Evolutionary conservation across 2,888 invertebrate genomes (phyloP).

Genomic region (Chrysolina americana): DNA sequence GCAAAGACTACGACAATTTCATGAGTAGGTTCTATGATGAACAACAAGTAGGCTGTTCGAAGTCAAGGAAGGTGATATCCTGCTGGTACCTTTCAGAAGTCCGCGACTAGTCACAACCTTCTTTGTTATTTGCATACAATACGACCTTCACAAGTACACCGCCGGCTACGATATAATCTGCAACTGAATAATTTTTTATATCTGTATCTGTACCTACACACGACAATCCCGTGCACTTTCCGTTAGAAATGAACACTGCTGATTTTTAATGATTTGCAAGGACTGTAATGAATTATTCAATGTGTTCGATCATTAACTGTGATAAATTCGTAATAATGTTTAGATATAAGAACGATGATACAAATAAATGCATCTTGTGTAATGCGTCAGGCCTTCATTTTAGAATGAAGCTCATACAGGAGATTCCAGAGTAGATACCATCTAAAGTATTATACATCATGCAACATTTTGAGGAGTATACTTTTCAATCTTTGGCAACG

Average conservation of each 20-base stretch:
- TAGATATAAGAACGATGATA: background rate
- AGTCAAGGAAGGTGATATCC: slow-evolving; percentile 4
- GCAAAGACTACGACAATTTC: background rate
- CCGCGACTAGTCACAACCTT: slow-evolving; percentile 45
- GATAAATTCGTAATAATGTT: background rate
- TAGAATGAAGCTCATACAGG: too few relatives aligned
- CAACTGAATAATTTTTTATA: slow-evolving; percentile 11
- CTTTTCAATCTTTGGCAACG: too few relatives aligned
- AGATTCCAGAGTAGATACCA: too few relatives aligned
- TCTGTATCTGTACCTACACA: slow-evolving; percentile 11
- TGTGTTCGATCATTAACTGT: background rate
- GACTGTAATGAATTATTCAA: slow-evolving; percentile 1
- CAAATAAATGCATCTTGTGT: too few relatives aligned
- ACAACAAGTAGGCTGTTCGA: background rate
- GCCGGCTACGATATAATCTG: slow-evolving; percentile 17
- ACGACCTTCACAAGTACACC: slow-evolving; percentile 61
- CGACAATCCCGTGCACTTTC: slow-evolving; percentile 13
- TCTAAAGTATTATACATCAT: too few relatives aligned
- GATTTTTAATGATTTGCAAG: background rate
- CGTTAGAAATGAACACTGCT: slow-evolving; percentile 3
- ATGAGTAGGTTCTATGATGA: background rate
- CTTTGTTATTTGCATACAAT: slow-evolving; percentile 58
- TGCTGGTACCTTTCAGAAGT: slow-evolving; percentile 35
- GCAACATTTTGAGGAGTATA: too few relatives aligned
- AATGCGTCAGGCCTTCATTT: too few relatives aligned